phyloP scores from a whole-genome alignment of 30 jellyfish, hydroid and myxozoan genomes.

The Pelagia noctiluca region DNA sequence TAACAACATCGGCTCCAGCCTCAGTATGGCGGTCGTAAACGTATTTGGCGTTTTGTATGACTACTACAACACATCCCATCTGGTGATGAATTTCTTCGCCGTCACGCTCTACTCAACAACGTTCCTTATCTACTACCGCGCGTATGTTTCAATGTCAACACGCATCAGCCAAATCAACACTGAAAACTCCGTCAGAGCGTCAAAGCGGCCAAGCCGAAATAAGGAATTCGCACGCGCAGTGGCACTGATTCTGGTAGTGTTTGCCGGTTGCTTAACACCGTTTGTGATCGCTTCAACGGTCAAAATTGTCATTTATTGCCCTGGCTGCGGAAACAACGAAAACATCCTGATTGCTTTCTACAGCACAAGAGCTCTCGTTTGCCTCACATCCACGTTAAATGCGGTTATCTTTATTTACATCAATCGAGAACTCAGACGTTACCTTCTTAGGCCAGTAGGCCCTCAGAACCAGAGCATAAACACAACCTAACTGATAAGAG shows the following conservation, averaged over 20 bases:
- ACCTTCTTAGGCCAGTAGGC: too few relatives aligned
- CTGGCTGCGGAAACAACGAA: neutral
- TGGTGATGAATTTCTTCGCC: neutral
- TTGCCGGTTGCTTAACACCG: constrained; percentile 1
- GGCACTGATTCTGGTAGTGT: neutral
- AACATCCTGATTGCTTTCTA: neutral
- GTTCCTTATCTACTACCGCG: neutral
- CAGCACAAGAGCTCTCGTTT: neutral
- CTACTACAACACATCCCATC: constrained; percentile 3
- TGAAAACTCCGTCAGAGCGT: neutral
- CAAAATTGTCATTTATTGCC: neutral
- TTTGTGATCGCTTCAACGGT: neutral
- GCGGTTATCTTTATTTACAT: neutral
- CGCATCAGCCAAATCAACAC: neutral
- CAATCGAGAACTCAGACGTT: neutral
- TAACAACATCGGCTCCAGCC: neutral
- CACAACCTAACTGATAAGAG: too few relatives aligned
- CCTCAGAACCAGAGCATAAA: too few relatives aligned
- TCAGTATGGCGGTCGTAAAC: constrained; percentile 9
- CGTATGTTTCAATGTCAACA: neutral
- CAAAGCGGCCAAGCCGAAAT: neutral
- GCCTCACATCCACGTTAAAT: neutral
- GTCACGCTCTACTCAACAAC: neutral
- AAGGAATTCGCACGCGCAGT: constrained; percentile 14
- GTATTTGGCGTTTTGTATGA: neutral